Evolutionary conservation across 2,113 vertebrate genomes (phyloP), one percentile per base, ranked within the genome.

Genomic region (Amphilophus citrinellus): DNA sequence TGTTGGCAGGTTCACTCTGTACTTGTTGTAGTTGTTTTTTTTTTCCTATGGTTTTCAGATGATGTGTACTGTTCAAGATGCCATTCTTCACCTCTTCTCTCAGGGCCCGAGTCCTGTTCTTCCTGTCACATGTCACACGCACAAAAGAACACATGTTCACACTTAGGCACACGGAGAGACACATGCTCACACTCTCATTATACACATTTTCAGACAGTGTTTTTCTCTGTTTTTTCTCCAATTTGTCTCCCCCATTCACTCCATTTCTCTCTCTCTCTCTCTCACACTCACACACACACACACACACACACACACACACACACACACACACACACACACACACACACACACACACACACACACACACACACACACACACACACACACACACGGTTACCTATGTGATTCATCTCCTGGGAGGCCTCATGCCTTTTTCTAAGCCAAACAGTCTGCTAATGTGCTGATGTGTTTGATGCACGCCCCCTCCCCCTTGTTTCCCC

Each of bases 381-480:
- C 79, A 35, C 32, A 76, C 71, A 76, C 76, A 62, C 37, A 77
- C 66, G 58, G 76, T 71, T 61, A 83, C 83, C 77, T 73, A 80
- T 85, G 76, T 47, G 60, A 61, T 82, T 88, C 66, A 68, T 91
- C 84, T 91, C 90, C 76, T 79, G 13, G 11, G 82, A 89, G 89
- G 80, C 63, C 82, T 77, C 50, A 80, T 88, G 90, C 83, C 44
- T 91, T 77, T 90, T 59, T 79, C 58, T 66, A 61, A 87, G 79
- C 83, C 91, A 89, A 91, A 88, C 86, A 88, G 42, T 82, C 84
- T 82, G 84, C 83, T 94, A 92, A 93, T 87, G 83, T 84, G 86
- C 76, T 86, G 83, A 90, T 86, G 77, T 84, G 82, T 91, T 87
- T 88, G 90, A 89, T 88, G 86, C 30, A 47, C 30, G 7, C 76